A percentile compares a stretch with the other conserved stretches of the same genome.
Evolutionary conservation across 2,113 vertebrate species (phyloP).

Genomic region (Sula dactylatra): DNA sequence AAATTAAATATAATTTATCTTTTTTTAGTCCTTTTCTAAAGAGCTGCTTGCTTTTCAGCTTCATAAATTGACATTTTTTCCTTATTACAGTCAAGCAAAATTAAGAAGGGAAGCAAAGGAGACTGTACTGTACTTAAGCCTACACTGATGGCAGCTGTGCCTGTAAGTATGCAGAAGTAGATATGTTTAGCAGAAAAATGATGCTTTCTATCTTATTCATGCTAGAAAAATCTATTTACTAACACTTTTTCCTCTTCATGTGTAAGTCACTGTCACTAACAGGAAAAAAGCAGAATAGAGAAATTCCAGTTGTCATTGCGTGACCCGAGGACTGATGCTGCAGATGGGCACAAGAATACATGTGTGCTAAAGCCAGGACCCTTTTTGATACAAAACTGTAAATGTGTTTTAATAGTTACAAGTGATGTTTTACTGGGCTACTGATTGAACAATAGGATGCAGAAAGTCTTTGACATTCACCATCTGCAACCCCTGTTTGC

Average conservation of each 20-base stretch:
- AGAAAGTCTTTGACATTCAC: background rate
- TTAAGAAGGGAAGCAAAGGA: constrained; percentile 85
- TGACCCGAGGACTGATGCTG: background rate
- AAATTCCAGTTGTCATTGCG: background rate
- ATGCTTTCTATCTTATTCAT: background rate
- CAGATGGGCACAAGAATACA: background rate
- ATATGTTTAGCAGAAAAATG: background rate
- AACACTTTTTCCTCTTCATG: background rate
- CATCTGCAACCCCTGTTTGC: background rate
- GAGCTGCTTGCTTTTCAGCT: background rate
- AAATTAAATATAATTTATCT: no score
- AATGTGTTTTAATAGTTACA: background rate
- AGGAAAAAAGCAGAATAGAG: background rate
- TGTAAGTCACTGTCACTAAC: background rate
- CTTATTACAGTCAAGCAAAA: constrained; percentile 80
- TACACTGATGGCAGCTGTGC: constrained; percentile 83
- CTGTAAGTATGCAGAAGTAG: constrained; percentile 71
- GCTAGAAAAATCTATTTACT: background rate
- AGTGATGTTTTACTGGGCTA: background rate
- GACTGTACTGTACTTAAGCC: constrained; percentile 80
- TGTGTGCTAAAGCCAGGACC: background rate
- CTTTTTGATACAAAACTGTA: background rate
- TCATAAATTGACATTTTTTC: background rate
- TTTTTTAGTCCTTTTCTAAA: background rate
- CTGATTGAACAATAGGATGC: background rate